Conservation (phyloP, 2,797 vertebrate species). For the Pelochelys cantorii region DNA sequence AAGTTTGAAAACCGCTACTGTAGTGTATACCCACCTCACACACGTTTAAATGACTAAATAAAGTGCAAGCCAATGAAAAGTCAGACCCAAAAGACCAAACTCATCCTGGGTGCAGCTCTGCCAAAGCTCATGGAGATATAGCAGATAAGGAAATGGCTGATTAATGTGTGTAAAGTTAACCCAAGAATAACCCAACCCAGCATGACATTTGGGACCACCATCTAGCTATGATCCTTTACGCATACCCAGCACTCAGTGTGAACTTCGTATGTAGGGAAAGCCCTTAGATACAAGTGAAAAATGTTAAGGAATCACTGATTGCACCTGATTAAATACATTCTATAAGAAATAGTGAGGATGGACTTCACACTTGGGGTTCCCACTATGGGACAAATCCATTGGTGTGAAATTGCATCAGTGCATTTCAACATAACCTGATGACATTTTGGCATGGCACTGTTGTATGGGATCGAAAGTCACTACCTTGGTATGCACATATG, state of each 20-base stretch:
- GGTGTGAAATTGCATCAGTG: background rate
- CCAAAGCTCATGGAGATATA: background rate
- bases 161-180: accelerated
- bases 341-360: accelerated
- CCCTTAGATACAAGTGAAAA: background rate
- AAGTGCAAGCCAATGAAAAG: background rate
- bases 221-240: background rate
- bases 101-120: background rate
- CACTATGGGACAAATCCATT: background rate
- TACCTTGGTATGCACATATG: accelerated
- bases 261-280: background rate
- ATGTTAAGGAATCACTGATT: accelerated
- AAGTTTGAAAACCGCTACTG: no score
- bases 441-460: background rate
- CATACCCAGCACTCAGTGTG: accelerated
- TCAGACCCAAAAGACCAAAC: background rate
- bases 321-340: background rate
- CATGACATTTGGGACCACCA: accelerated
- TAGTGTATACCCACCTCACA: background rate
- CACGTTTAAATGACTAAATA: background rate
- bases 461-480: background rate
- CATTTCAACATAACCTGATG: accelerated
- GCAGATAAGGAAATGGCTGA: background rate
- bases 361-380: background rate
- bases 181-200: background rate